Evolutionary conservation across 2,888 invertebrate species (phyloP).

Genomic region (Lepidonotus clava): DNA sequence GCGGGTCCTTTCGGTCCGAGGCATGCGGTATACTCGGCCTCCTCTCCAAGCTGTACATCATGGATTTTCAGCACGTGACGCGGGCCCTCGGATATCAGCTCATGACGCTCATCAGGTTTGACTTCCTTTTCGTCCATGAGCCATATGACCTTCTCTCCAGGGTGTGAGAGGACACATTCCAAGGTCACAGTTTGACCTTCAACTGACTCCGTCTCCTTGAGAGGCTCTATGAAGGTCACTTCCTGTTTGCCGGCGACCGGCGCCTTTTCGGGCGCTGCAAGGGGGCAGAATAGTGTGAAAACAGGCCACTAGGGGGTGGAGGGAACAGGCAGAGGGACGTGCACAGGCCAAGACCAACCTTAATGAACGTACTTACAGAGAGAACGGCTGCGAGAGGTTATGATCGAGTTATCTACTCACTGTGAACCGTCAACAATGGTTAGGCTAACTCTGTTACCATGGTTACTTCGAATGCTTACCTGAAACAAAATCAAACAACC

Average conservation of each 20-base stretch:
- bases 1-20: constrained; percentile 61
- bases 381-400: not conserved
- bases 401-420: constrained; percentile 3
- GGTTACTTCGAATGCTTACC: constrained; percentile 48
- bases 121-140: constrained; percentile 74
- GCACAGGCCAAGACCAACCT: no score
- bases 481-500: constrained; percentile 35
- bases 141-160: constrained; percentile 72
- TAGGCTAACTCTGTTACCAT: constrained; percentile 39
- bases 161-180: constrained; percentile 73
- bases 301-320: not conserved
- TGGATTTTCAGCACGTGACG: constrained; percentile 70
- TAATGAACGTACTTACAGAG: constrained; percentile 2
- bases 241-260: not conserved
- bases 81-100: constrained; percentile 67
- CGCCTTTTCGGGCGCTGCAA: not conserved
- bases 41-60: constrained; percentile 69
- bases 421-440: constrained; percentile 22
- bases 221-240: constrained; percentile 18
- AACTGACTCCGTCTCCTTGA: constrained; percentile 5
- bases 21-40: constrained; percentile 69
- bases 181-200: constrained; percentile 76
- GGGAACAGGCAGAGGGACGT: not conserved
- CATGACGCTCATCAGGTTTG: constrained; percentile 66
- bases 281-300: not conserved